Percentiles rank a stretch among this genome's conserved stretches.
Conservation (phyloP, 2,113 vertebrate species). For the Pluvianellus socialis region DNA sequence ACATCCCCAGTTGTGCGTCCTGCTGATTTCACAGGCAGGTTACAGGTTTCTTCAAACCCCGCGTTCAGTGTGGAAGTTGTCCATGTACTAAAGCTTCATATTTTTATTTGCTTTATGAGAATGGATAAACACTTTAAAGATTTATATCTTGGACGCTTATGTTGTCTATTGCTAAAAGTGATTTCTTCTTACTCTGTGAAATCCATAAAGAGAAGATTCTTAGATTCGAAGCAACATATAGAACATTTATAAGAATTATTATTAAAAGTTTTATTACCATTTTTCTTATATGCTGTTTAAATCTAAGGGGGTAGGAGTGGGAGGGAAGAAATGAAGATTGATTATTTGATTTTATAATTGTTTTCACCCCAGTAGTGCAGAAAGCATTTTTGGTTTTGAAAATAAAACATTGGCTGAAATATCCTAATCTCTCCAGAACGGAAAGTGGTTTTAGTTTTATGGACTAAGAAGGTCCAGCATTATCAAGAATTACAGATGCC, state of each 20-base stretch:
- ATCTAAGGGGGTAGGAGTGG: neutral
- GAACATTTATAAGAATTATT: neutral
- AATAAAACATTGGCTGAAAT: neutral
- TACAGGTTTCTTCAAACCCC: neutral
- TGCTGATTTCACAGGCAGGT: neutral
- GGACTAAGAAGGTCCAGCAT: neutral
- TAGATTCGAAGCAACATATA: neutral
- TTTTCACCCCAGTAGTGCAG: neutral
- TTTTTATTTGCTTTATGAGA: neutral
- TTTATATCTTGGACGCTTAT: neutral
- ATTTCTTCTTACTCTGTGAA: neutral
- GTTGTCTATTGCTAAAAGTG: neutral
- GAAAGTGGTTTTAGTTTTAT: neutral
- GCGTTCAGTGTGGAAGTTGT: neutral
- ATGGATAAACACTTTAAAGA: neutral
- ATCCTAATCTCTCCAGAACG: neutral
- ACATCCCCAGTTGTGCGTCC: neutral
- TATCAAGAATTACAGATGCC: neutral
- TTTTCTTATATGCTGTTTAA: neutral
- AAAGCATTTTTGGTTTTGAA: neutral
- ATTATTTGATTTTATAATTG: neutral
- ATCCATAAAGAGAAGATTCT: neutral
- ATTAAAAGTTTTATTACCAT: neutral
- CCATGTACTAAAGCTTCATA: neutral
- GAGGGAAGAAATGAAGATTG: neutral